These are phyloP conservation scores for Lysandra bellargus DNA, from an alignment of 2,888 invertebrate species.

Conservation along the genomic window DNA sequence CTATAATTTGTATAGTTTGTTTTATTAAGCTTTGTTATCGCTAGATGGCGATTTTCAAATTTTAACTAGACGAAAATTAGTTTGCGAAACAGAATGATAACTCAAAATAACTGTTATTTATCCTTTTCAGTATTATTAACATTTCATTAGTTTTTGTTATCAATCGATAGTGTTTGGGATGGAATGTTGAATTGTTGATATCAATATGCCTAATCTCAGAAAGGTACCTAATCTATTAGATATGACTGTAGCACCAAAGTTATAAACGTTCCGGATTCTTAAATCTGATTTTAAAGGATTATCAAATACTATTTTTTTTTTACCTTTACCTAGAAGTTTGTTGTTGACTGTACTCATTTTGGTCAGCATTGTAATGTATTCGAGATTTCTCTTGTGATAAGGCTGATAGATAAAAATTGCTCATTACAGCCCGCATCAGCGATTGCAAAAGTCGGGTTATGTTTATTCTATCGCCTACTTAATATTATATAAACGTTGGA, in stretches of 20 bases:
- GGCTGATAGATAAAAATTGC: conserved; percentile 17
- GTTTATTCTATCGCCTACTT: conserved; percentile 11
- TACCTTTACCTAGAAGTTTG: not conserved
- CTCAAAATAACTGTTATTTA: too few species aligned
- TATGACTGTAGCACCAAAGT: not conserved
- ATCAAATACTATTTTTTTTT: not conserved
- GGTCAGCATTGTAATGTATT: not conserved
- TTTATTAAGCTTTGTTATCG: not conserved
- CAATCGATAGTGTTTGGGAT: conserved; percentile 14
- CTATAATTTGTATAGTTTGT: not conserved
- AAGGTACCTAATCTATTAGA: not conserved
- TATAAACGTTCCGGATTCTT: not conserved
- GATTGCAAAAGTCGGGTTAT: conserved; percentile 8
- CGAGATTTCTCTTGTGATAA: conserved; percentile 7
- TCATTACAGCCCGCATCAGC: conserved; percentile 26
- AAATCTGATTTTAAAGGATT: not conserved
- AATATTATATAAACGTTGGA: not conserved
- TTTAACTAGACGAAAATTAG: not conserved
- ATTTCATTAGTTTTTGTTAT: not conserved
- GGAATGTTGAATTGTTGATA: not conserved
- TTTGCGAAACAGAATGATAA: not conserved
- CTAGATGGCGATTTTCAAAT: not conserved
- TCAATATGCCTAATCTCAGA: not conserved
- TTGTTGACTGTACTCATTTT: not conserved
- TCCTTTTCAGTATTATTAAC: not conserved